Evolutionary conservation across 2,797 vertebrate species (phyloP).

Genomic region (Malacoctenus gilli): DNA sequence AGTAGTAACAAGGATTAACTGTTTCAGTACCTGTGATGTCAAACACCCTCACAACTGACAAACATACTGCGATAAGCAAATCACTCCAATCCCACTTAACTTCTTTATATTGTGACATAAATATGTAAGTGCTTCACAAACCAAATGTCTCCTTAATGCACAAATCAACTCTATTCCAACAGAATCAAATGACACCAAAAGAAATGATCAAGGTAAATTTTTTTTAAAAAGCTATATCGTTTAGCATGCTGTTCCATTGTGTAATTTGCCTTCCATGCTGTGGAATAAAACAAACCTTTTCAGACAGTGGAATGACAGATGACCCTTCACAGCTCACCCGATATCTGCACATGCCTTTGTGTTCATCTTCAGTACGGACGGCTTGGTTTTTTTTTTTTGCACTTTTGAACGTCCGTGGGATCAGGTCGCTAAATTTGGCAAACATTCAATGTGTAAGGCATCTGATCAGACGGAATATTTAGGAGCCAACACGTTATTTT

Average conservation of each 20-base stretch:
- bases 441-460: conserved; percentile 88
- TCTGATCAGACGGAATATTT: conserved; percentile 77
- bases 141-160: conserved; percentile 85
- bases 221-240: conserved; percentile 84
- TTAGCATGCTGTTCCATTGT: conserved; percentile 93
- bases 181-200: conserved; percentile 83
- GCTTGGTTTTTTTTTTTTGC: conserved; percentile 53
- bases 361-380: conserved; percentile 41
- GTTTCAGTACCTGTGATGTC: conserved; percentile 98
- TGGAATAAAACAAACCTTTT: conserved; percentile 78
- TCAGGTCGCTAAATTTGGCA: conserved; percentile 84
- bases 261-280: conserved; percentile 94
- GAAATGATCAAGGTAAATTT: conserved; percentile 83
- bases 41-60: conserved; percentile 97
- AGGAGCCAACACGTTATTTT: conserved; percentile 76
- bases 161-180: conserved; percentile 85
- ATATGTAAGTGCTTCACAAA: conserved; percentile 93
- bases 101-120: conserved; percentile 88
- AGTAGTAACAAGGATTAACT: conserved; percentile 99
- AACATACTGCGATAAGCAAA: conserved; percentile 97
- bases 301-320: conserved; percentile 66
- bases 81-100: conserved; percentile 88
- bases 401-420: conserved; percentile 36
- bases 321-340: conserved; percentile 52
- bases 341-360: conserved; percentile 74